Percentiles rank a stretch among this genome's conserved stretches.
Conservation (phyloP, 1,140 invertebrate genomes). For the Trichonephila clavipes region DNA sequence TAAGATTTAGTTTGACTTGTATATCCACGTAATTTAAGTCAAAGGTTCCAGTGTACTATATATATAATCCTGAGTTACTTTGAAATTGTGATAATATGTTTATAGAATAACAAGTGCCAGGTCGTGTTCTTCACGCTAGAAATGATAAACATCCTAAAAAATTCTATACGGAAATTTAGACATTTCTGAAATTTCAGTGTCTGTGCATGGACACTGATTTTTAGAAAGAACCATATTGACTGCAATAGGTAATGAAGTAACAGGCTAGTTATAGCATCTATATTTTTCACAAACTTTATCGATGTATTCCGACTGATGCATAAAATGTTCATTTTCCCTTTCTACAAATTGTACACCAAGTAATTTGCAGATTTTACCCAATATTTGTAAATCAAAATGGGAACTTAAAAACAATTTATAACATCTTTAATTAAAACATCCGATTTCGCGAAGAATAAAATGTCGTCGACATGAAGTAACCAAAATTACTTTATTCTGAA, state of each 20-base stretch:
- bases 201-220: neutral
- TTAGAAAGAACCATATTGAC: neutral
- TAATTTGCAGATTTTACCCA: neutral
- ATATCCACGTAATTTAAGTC: no score
- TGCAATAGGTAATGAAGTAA: neutral
- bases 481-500: neutral
- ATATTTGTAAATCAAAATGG: slow-evolving; percentile 7
- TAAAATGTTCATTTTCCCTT: no score
- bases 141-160: neutral
- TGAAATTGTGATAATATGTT: neutral
- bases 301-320: no score
- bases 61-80: no score
- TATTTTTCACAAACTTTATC: no score
- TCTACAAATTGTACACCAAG: neutral
- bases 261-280: neutral
- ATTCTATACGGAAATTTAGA: neutral
- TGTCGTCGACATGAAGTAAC: no score
- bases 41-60: no score
- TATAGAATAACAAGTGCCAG: neutral
- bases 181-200: neutral
- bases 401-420: neutral
- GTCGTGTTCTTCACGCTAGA: neutral
- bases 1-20: no score
- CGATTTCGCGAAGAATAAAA: no score
- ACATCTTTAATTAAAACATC: no score